These are phyloP conservation scores for Cygnus atratus DNA, from an alignment of 2,113 vertebrate genomes.

Conservation along the genomic window DNA sequence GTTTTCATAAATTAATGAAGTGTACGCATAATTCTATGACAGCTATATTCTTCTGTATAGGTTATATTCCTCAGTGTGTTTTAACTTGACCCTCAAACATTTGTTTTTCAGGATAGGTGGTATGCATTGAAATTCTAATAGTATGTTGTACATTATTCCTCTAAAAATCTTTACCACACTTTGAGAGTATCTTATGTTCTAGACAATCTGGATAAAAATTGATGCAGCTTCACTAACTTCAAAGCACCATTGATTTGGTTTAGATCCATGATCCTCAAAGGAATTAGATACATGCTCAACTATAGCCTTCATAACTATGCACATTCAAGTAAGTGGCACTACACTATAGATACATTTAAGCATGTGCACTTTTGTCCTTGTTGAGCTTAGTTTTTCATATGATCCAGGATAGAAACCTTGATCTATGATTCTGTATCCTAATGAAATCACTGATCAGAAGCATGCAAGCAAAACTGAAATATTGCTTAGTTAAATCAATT, in stretches of 20 bases:
- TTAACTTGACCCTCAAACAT: neutral
- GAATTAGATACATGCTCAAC: neutral
- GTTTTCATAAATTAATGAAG: neutral
- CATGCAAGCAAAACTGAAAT: neutral
- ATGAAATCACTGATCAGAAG: neutral
- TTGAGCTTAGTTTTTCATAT: neutral
- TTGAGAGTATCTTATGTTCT: neutral
- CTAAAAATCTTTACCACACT: neutral
- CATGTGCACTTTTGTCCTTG: neutral
- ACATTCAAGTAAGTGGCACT: neutral
- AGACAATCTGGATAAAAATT: neutral
- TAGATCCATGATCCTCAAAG: neutral
- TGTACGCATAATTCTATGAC: neutral
- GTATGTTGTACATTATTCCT: neutral
- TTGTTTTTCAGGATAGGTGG: neutral
- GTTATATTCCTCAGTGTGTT: neutral
- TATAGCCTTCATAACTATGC: neutral
- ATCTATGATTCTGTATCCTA: neutral
- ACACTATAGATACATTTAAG: neutral
- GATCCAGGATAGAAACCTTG: neutral
- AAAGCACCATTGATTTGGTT: neutral
- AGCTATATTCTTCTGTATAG: neutral
- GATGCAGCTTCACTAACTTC: neutral
- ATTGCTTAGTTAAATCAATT: conserved; percentile 3
- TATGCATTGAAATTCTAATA: neutral